Evolutionary conservation across 2,797 vertebrate genomes (phyloP).

Genomic region (Intellagama lesueurii): DNA sequence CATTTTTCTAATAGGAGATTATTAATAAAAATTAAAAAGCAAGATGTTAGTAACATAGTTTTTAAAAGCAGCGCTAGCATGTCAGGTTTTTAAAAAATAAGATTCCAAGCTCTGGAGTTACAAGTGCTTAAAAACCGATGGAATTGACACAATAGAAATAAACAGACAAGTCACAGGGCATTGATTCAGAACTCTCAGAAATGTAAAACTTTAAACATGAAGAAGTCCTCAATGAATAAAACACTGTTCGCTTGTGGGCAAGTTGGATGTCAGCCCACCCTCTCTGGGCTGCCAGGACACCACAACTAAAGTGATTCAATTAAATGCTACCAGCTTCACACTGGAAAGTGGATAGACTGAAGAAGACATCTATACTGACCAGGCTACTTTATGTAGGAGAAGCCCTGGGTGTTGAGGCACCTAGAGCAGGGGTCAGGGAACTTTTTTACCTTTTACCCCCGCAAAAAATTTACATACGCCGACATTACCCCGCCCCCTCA

Average conservation of each 20-base stretch:
- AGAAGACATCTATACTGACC: not conserved
- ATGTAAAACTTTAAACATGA: not conserved
- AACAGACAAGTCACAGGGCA: not conserved
- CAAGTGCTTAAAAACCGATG: not conserved
- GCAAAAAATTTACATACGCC: too few species aligned
- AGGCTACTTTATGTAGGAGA: not conserved
- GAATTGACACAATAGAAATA: not conserved
- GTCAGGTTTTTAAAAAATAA: too few species aligned
- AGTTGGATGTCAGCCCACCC: not conserved
- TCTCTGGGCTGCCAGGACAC: not conserved
- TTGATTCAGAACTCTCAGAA: not conserved
- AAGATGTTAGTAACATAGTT: too few species aligned
- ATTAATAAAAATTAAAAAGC: too few species aligned
- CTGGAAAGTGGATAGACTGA: not conserved
- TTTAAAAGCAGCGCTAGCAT: too few species aligned
- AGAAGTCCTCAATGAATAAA: not conserved
- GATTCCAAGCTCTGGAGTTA: too few species aligned
- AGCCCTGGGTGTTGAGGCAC: not conserved
- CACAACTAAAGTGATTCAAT: not conserved
- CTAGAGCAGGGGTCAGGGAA: too few species aligned
- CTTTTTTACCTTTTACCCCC: too few species aligned
- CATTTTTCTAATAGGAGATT: too few species aligned
- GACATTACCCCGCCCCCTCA: too few species aligned
- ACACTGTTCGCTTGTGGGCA: not conserved
- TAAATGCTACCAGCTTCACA: not conserved